Conservation (phyloP, 2,888 invertebrate genomes). For the Trimorus sp. region DNA sequence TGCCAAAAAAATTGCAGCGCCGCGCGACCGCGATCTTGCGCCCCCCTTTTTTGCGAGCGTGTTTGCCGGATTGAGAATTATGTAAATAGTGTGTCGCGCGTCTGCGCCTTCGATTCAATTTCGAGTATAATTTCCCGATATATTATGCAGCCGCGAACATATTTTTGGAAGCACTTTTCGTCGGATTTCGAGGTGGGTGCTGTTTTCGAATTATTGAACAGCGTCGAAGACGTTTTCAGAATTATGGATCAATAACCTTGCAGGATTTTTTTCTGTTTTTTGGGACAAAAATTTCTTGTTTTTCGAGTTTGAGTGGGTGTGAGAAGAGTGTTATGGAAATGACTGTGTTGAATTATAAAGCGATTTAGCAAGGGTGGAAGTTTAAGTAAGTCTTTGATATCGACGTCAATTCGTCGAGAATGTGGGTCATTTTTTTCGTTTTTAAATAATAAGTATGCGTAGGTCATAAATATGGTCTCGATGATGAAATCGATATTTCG, state of each 20-base stretch:
- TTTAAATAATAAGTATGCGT: no score
- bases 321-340: no score
- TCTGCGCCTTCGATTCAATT: slow-evolving; percentile 24
- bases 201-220: slow-evolving; percentile 14
- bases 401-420: no score
- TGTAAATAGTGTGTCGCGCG: slow-evolving; percentile 26
- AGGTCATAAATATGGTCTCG: no score
- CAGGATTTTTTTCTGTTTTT: neutral
- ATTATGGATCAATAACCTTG: neutral
- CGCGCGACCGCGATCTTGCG: neutral
- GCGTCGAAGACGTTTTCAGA: slow-evolving; percentile 1
- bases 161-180: slow-evolving; percentile 14
- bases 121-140: slow-evolving; percentile 20
- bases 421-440: no score
- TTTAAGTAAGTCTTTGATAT: no score
- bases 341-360: no score
- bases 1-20: slow-evolving; percentile 36
- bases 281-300: no score
- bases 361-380: no score
- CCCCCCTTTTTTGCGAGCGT: neutral
- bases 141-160: slow-evolving; percentile 22
- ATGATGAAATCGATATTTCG: no score
- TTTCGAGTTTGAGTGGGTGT: no score
- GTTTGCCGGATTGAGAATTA: slow-evolving; percentile 22
- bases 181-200: neutral